A percentile compares a stretch with the other conserved stretches of the same genome.
Evolutionary conservation across 1,140 invertebrate species (phyloP).

Genomic region (Laodelphax striatellus): DNA sequence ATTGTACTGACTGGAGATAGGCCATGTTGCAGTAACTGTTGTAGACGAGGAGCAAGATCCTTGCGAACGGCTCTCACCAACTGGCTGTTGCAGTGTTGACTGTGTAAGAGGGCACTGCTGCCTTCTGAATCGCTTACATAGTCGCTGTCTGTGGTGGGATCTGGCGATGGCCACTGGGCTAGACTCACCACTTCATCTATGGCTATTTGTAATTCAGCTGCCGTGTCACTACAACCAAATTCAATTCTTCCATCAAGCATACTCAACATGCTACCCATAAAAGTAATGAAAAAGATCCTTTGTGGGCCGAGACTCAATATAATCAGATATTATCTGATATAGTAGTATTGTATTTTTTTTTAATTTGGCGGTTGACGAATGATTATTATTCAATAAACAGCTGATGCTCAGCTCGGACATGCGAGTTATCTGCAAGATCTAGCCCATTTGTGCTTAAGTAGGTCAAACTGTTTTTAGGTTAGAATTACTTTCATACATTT

Average conservation of each 20-base stretch:
- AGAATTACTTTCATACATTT: too few species aligned
- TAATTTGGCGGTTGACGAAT: too few species aligned
- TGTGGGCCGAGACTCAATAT: too few species aligned
- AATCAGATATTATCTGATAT: too few species aligned
- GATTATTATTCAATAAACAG: too few species aligned
- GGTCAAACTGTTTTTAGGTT: too few species aligned
- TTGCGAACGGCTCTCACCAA: conserved; percentile 82
- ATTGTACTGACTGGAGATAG: conserved; percentile 39
- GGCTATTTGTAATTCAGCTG: conserved; percentile 85
- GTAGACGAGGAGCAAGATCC: conserved; percentile 74
- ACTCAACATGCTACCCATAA: too few species aligned
- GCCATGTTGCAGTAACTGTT: conserved; percentile 91
- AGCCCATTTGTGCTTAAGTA: too few species aligned
- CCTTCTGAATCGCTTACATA: conserved; percentile 53
- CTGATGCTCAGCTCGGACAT: too few species aligned
- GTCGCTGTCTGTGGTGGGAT: conserved; percentile 37
- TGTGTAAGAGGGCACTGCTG: conserved; percentile 26
- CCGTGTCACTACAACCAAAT: conserved; percentile 55
- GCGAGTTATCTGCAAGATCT: too few species aligned
- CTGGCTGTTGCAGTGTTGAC: conserved; percentile 48
- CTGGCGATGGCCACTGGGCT: conserved; percentile 43
- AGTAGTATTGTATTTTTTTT: too few species aligned
- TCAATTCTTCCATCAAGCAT: not conserved
- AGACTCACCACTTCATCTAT: conserved; percentile 65
- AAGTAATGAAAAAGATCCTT: too few species aligned